A percentile compares a stretch with the other conserved stretches of the same genome.
Conservation (phyloP, 2,113 vertebrate genomes). For the Elgaria multicarinata region DNA sequence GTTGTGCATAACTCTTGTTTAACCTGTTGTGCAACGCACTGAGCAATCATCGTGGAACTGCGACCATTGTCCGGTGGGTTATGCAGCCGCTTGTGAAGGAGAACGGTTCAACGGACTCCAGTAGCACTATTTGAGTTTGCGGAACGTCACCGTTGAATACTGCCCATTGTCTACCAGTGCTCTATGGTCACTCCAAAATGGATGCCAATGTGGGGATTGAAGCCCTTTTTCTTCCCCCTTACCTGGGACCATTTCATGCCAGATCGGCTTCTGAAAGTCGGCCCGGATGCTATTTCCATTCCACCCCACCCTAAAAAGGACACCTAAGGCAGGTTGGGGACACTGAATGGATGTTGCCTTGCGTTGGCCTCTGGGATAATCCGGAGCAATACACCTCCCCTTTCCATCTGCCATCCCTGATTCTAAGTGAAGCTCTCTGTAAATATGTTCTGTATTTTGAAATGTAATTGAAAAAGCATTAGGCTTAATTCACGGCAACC, state of each 20-base stretch:
- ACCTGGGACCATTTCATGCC: background rate
- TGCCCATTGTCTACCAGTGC: too few relatives aligned
- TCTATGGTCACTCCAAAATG: too few relatives aligned
- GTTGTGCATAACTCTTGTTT: too few relatives aligned
- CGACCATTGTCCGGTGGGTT: too few relatives aligned
- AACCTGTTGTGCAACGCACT: too few relatives aligned
- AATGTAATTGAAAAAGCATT: constrained; percentile 71
- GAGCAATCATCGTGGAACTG: too few relatives aligned
- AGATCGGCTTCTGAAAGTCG: background rate
- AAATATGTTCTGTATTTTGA: constrained; percentile 67
- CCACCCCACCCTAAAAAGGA: background rate
- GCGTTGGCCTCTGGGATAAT: constrained; percentile 57
- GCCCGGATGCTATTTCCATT: background rate
- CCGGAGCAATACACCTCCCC: constrained; percentile 31
- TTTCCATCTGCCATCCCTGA: constrained; percentile 68
- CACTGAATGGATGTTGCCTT: constrained; percentile 38
- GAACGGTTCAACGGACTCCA: too few relatives aligned
- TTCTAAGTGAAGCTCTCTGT: constrained; percentile 51
- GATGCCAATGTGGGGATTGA: too few relatives aligned
- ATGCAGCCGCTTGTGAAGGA: too few relatives aligned
- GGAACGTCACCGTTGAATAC: too few relatives aligned
- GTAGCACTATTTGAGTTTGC: too few relatives aligned
- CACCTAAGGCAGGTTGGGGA: constrained; percentile 38
- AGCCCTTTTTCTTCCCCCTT: background rate
- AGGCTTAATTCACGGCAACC: constrained; percentile 65